Evolutionary conservation across 2,113 vertebrate species (phyloP).

Genomic region (Tachysurus fulvidraco): DNA sequence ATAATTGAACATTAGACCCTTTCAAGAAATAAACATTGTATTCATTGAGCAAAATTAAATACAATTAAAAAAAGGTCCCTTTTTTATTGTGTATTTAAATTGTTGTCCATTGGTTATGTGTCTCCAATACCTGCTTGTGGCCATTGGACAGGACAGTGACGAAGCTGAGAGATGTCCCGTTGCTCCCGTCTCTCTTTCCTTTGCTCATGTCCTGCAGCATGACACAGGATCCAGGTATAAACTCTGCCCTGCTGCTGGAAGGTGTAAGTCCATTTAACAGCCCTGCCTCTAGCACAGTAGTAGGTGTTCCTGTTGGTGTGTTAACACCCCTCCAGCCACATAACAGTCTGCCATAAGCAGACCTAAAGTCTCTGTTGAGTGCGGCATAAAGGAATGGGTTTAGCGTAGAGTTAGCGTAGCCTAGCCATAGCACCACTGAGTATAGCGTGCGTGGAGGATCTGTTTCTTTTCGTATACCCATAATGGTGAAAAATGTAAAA

Average conservation of each 20-base stretch:
- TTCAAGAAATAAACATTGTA: not conserved
- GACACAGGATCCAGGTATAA: slow-evolving; percentile 56
- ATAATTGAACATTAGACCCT: not conserved
- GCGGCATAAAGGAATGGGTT: slow-evolving; percentile 91
- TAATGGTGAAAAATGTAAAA: slow-evolving; percentile 82
- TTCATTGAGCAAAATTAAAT: not conserved
- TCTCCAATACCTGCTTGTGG: slow-evolving; percentile 55
- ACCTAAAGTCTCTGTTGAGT: slow-evolving; percentile 88
- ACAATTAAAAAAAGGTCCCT: not conserved
- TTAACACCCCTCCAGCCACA: slow-evolving; percentile 61
- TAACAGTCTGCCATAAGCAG: slow-evolving; percentile 79
- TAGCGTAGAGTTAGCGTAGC: slow-evolving; percentile 90
- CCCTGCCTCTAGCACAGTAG: slow-evolving; percentile 54
- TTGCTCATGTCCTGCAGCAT: slow-evolving; percentile 63
- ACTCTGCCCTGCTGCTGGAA: slow-evolving; percentile 55
- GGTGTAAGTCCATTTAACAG: slow-evolving; percentile 61
- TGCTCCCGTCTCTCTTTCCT: slow-evolving; percentile 29
- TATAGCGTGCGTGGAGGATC: slow-evolving; percentile 63
- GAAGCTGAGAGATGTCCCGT: slow-evolving; percentile 55
- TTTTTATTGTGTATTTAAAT: not conserved
- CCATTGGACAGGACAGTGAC: slow-evolving; percentile 57
- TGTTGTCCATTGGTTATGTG: not conserved
- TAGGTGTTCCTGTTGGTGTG: slow-evolving; percentile 41
- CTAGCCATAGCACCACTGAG: slow-evolving; percentile 81
- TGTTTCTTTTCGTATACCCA: slow-evolving; percentile 72